These are phyloP conservation scores for Alca torda DNA, from an alignment of 2,797 vertebrate genomes.

Conservation along the genomic window DNA sequence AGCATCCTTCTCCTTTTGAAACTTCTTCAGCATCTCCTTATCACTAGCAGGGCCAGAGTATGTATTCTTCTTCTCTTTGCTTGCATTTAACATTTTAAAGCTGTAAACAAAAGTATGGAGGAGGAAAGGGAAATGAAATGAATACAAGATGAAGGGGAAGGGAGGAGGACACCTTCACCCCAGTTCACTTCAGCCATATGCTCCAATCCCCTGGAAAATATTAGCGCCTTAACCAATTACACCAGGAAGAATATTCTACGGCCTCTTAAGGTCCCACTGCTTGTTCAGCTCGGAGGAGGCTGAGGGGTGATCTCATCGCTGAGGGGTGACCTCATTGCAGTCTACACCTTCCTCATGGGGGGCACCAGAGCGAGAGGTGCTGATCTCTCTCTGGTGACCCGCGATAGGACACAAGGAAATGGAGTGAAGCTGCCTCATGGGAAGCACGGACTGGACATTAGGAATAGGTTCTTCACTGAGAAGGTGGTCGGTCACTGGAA, in stretches of 20 bases:
- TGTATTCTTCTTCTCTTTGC: constrained; percentile 85
- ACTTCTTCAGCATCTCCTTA: constrained; percentile 91
- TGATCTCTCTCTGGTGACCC: no score
- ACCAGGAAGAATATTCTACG: neutral
- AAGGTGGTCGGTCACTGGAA: no score
- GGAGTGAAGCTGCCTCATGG: no score
- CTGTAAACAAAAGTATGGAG: constrained; percentile 39
- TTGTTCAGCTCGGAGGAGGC: neutral
- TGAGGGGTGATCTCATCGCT: no score
- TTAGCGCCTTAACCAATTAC: neutral
- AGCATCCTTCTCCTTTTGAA: constrained; percentile 89
- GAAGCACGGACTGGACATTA: no score
- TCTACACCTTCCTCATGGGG: neutral
- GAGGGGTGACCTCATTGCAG: neutral
- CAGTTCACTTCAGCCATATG: neutral
- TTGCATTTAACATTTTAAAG: constrained; percentile 80
- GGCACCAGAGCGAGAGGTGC: no score
- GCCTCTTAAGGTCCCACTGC: neutral
- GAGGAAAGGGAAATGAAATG: neutral
- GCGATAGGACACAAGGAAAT: no score
- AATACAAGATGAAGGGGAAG: neutral
- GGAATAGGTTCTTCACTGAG: no score
- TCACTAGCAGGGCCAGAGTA: constrained; percentile 78
- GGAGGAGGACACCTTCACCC: neutral
- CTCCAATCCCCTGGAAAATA: neutral